Base-by-base conservation (phyloP, 2,797 vertebrate species). In the Triplophysa bombifrons region DNA sequence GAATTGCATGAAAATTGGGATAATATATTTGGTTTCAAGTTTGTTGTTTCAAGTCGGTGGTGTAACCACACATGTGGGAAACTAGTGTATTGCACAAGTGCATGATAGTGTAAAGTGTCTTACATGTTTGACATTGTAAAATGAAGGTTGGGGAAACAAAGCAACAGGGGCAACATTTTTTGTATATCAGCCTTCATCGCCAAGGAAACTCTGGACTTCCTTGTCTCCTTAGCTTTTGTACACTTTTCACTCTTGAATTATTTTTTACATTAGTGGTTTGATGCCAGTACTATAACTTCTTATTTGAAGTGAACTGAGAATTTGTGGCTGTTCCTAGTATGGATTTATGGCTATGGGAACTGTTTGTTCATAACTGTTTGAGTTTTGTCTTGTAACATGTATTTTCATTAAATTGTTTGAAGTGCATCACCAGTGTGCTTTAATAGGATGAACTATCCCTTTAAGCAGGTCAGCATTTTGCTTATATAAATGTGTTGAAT, bases 231-330 rank as follows among this genome's bases (percentile, higher is more conserved):
- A 44, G 60, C 3, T 78, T 53, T 55, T 27, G 72, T 61, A 60
- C 53, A 69, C 66, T 46, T 27, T 56, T 55, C 25, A 3, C 34
- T 46, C 76, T 11, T 79, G n/a, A 80, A 80, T 53, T 68, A 25
- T 8, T 72, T 84, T 83, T 76, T 78, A 76, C 76, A 30, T 79
- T 48, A 22, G 66, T 64, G 74, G 80, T 86, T 84, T 77, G 68
- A 83, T 68, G 72, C 13, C 41, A 41, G 2, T 41, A 53, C 2
- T n/a, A 30, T 50, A 14, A 61, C 74, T 78, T 83, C 58, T 79
- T 78, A 75, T 71, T 17, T 66, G 2, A 50, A 80, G 65, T 61
- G 17, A 73, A n/a, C 61, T 51, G 80, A 70, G 17, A 73, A n/a
- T 71, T 51, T 76, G 74, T 81, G 19, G 27, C 11, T 30, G 27